Conservation (phyloP, 1,140 invertebrate genomes). For the Sinella curviseta region DNA sequence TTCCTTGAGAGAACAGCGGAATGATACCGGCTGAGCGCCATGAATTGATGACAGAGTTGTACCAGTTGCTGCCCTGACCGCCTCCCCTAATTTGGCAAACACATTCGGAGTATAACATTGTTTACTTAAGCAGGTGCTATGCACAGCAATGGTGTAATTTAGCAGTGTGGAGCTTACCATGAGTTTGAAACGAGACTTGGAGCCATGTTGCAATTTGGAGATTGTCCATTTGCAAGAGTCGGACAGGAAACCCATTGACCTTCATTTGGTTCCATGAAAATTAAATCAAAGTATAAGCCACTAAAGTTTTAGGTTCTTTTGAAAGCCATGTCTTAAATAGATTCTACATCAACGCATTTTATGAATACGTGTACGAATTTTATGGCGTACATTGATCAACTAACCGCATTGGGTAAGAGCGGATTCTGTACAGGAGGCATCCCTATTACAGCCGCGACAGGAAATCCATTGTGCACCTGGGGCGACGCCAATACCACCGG, state of each 20-base stretch:
- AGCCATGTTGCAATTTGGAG: conserved; percentile 31
- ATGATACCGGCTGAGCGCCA: conserved; percentile 31
- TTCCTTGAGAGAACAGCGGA: conserved; percentile 35
- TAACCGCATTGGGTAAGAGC: conserved; percentile 28
- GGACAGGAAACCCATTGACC: conserved; percentile 32
- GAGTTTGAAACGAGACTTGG: conserved; percentile 34
- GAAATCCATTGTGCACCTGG: conserved; percentile 24
- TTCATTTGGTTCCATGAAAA: too few relatives aligned
- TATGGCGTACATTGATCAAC: too few relatives aligned
- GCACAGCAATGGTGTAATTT: too few relatives aligned
- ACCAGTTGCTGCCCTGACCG: background rate
- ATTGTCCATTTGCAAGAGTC: conserved; percentile 16
- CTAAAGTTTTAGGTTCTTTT: too few relatives aligned
- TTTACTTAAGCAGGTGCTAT: too few relatives aligned
- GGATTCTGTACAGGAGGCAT: background rate
- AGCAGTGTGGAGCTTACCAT: conserved; percentile 25
- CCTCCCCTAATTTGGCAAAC: background rate
- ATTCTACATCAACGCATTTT: too few relatives aligned
- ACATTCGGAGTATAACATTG: background rate
- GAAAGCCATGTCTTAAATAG: too few relatives aligned
- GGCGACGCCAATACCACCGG: conserved; percentile 1
- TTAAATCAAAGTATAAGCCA: too few relatives aligned
- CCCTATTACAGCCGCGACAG: conserved; percentile 11
- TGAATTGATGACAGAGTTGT: conserved; percentile 12
- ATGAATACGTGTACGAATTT: too few relatives aligned